Evolutionary conservation across 35 echinoderm and acorn worm species (phyloP).

Genomic region (Strongylocentrotus purpuratus): DNA sequence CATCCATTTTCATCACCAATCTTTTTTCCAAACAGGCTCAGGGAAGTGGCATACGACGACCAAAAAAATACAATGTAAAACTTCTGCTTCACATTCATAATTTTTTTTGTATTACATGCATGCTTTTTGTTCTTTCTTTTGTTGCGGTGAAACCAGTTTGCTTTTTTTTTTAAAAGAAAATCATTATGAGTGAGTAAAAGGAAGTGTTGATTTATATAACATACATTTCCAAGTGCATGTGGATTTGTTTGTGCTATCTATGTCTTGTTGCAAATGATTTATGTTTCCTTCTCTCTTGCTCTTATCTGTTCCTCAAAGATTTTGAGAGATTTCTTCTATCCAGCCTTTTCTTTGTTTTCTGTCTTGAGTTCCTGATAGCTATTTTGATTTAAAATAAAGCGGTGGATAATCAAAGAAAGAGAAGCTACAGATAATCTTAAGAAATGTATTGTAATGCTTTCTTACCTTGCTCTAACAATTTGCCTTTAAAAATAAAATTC

Average conservation of each 20-base stretch:
- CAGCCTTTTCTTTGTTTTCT: neutral
- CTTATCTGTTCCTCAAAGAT: neutral
- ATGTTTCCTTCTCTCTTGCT: neutral
- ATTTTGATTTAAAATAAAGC: too few relatives aligned
- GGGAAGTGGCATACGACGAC: conserved; percentile 57
- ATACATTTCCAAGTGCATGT: too few relatives aligned
- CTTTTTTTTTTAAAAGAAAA: neutral
- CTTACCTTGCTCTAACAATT: too few relatives aligned
- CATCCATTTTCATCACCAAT: neutral
- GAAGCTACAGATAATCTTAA: too few relatives aligned
- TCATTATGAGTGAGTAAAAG: neutral
- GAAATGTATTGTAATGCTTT: too few relatives aligned
- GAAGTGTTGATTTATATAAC: too few relatives aligned
- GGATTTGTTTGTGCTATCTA: neutral
- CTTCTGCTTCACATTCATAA: neutral
- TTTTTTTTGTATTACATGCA: neutral
- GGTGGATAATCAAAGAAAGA: too few relatives aligned
- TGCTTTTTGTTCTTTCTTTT: neutral
- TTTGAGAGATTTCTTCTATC: neutral
- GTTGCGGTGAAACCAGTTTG: neutral
- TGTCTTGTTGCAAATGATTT: neutral
- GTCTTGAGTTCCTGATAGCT: neutral
- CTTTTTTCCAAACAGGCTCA: conserved; percentile 63
- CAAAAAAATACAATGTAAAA: conserved; percentile 82
- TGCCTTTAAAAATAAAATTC: too few relatives aligned